Evolutionary conservation across 2,113 vertebrate genomes (phyloP).

Genomic region (Ploceus nigricollis): DNA sequence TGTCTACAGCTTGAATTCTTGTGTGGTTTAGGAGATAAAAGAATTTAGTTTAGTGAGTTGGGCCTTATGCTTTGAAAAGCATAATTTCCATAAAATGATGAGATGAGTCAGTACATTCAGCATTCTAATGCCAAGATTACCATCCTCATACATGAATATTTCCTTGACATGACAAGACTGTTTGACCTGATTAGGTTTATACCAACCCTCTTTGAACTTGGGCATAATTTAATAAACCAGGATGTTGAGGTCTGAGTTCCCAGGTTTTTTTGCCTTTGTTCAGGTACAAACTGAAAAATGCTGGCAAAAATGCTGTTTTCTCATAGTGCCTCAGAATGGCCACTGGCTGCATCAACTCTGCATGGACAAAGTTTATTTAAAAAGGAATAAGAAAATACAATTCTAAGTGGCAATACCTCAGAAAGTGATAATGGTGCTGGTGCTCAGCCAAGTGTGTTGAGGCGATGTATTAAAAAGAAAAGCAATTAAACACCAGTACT

Average conservation of each 20-base stretch:
- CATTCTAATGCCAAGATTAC: background rate
- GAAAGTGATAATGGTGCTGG: background rate
- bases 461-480: slow-evolving; percentile 15
- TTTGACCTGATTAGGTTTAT: background rate
- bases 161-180: background rate
- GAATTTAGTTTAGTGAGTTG: background rate
- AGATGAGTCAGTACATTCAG: background rate
- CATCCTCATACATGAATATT: background rate
- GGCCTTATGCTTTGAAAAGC: background rate
- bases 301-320: background rate
- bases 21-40: background rate
- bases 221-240: background rate
- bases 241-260: background rate
- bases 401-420: background rate
- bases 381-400: background rate
- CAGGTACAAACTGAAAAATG: background rate
- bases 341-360: background rate
- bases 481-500: slow-evolving; percentile 7
- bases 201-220: background rate
- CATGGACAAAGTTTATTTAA: background rate
- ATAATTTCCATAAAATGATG: background rate
- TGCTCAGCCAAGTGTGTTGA: slow-evolving; percentile 1
- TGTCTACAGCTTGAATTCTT: background rate
- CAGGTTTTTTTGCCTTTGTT: background rate
- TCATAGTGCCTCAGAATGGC: background rate